Conservation (phyloP, 2,113 vertebrate genomes). For the Lepus americanus region DNA sequence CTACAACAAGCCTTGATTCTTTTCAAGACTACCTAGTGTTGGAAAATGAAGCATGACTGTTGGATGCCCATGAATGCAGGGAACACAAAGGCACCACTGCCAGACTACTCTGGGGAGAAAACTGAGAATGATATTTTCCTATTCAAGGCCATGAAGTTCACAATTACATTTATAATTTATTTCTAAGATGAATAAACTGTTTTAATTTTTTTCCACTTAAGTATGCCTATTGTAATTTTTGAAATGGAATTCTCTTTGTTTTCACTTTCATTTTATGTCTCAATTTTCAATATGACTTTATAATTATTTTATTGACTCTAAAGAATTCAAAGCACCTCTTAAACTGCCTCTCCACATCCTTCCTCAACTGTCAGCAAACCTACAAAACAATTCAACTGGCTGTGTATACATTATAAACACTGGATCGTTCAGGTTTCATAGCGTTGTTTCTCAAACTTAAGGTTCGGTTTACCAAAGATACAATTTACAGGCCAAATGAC, state of each 20-base stretch:
- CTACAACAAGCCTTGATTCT: background rate
- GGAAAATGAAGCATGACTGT: background rate
- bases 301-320: background rate
- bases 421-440: accelerated
- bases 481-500: background rate
- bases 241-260: background rate
- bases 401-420: background rate
- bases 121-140: background rate
- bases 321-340: background rate
- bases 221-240: background rate
- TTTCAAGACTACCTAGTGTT: background rate
- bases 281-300: background rate
- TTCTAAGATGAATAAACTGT: background rate
- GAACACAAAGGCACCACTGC: accelerated
- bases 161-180: background rate
- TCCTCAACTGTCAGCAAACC: background rate
- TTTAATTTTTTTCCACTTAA: background rate
- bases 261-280: constrained; percentile 18
- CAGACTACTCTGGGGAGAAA: background rate
- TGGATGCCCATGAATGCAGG: accelerated
- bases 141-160: background rate
- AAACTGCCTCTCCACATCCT: background rate
- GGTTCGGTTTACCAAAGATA: background rate
- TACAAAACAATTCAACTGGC: background rate
- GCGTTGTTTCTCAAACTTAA: background rate